A percentile compares a stretch with the other conserved stretches of the same genome.
phyloP scores from a whole-genome alignment of 2,888 invertebrate species.

The Ochropleura leucogaster region DNA sequence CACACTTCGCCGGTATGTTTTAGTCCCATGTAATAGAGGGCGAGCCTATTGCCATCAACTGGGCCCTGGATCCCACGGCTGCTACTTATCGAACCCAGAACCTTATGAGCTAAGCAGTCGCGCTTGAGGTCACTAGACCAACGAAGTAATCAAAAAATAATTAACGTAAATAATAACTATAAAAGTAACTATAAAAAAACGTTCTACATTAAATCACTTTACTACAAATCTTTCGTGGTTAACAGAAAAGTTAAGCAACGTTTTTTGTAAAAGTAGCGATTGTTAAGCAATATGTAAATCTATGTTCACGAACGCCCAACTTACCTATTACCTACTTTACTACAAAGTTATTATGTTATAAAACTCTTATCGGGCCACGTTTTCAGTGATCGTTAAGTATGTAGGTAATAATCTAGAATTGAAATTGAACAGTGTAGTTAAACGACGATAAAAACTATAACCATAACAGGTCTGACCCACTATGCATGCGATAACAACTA shows the following conservation, averaged over 20 bases:
- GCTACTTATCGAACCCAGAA: too few relatives aligned
- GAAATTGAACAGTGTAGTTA: conserved; percentile 75
- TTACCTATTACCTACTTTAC: conserved; percentile 60
- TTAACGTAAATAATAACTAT: background rate
- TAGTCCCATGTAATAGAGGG: too few relatives aligned
- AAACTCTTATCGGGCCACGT: conserved; percentile 67
- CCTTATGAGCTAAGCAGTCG: too few relatives aligned
- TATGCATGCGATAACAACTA: conserved; percentile 76
- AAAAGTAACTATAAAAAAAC: background rate
- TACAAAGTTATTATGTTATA: conserved; percentile 68
- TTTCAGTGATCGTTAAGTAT: conserved; percentile 67
- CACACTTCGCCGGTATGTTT: too few relatives aligned
- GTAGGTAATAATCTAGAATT: conserved; percentile 75
- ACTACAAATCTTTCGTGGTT: conserved; percentile 24
- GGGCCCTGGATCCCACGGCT: too few relatives aligned
- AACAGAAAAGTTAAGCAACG: conserved; percentile 45
- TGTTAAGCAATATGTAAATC: conserved; percentile 62
- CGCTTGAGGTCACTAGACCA: too few relatives aligned
- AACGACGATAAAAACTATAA: conserved; percentile 78
- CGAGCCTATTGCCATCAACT: too few relatives aligned
- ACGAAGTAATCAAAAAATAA: too few relatives aligned
- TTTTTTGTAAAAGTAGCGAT: conserved; percentile 39
- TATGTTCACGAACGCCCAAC: conserved; percentile 52
- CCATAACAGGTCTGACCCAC: conserved; percentile 80
- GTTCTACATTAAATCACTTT: conserved; percentile 8